phyloP scores from a whole-genome alignment of 2,888 invertebrate species.

The Amblyteles armatorius region DNA sequence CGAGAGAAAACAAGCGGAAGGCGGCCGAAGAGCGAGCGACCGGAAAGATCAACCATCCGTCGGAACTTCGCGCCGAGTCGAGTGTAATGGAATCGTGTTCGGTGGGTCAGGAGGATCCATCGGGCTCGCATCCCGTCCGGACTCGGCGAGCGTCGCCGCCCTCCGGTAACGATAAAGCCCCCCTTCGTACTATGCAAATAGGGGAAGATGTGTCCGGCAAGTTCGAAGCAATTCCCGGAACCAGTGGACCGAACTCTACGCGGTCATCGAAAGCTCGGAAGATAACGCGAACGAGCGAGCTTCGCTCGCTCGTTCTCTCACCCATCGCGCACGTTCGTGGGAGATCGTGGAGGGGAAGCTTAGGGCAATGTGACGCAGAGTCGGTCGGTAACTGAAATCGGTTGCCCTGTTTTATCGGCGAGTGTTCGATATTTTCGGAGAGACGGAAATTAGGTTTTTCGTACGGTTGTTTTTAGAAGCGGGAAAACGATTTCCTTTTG shows the following conservation, averaged over 20 bases:
- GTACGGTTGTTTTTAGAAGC: too few relatives aligned
- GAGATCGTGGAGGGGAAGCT: too few relatives aligned
- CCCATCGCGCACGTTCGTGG: too few relatives aligned
- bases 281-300: neutral
- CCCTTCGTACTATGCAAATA: neutral
- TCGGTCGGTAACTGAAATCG: too few relatives aligned
- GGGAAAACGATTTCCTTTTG: too few relatives aligned
- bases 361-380: too few relatives aligned
- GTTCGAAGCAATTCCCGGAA: neutral
- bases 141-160: neutral
- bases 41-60: slow-evolving; percentile 11
- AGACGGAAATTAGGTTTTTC: too few relatives aligned
- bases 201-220: neutral
- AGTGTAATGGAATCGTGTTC: slow-evolving; percentile 69
- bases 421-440: too few relatives aligned
- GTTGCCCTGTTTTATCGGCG: too few relatives aligned
- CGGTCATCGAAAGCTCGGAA: neutral
- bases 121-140: neutral
- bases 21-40: neutral
- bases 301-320: neutral
- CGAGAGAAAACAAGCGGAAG: neutral
- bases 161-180: neutral
- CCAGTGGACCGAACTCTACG: neutral
- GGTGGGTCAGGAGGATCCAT: slow-evolving; percentile 39
- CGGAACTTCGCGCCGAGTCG: slow-evolving; percentile 68